A percentile compares a stretch with the other conserved stretches of the same genome.
These are phyloP conservation scores for Mesoclemmys tuberculata DNA, from an alignment of 2,113 vertebrate species.

Conservation along the genomic window DNA sequence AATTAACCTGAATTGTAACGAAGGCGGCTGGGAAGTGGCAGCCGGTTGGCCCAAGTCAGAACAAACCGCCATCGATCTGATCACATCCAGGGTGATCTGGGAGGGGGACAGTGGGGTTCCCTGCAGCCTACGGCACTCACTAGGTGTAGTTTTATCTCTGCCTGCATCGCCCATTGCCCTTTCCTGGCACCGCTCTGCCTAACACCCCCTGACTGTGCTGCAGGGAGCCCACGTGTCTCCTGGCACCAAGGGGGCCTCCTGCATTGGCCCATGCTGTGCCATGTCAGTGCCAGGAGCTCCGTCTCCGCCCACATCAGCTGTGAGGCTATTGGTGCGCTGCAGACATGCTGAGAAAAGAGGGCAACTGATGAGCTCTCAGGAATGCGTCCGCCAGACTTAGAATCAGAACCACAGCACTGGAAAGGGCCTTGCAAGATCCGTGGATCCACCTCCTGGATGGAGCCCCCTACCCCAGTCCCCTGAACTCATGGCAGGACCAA, in stretches of 20 bases:
- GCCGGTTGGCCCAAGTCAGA: not conserved
- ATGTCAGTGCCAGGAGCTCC: not conserved
- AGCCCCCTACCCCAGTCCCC: no score
- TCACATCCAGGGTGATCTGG: not conserved
- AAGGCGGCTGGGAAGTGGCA: not conserved
- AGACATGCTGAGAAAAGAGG: not conserved
- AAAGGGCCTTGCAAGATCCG: no score
- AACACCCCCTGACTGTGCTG: not conserved
- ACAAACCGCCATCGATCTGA: not conserved
- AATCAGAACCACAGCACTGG: no score
- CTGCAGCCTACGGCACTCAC: not conserved
- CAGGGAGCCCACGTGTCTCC: not conserved
- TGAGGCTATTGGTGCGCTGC: not conserved
- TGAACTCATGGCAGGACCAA: no score
- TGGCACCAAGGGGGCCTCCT: not conserved
- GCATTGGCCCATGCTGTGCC: no score
- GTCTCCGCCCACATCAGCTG: not conserved
- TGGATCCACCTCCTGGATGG: no score
- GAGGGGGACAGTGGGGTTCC: not conserved
- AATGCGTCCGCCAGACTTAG: not conserved
- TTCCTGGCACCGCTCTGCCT: not conserved
- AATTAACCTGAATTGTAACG: conserved; percentile 22
- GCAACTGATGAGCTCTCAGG: not conserved
- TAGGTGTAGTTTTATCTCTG: not conserved
- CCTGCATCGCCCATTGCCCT: not conserved